A percentile compares a stretch with the other conserved stretches of the same genome.
These are phyloP conservation scores for Entosphenus tridentatus DNA, from an alignment of 2,113 vertebrate species.

Conservation along the genomic window DNA sequence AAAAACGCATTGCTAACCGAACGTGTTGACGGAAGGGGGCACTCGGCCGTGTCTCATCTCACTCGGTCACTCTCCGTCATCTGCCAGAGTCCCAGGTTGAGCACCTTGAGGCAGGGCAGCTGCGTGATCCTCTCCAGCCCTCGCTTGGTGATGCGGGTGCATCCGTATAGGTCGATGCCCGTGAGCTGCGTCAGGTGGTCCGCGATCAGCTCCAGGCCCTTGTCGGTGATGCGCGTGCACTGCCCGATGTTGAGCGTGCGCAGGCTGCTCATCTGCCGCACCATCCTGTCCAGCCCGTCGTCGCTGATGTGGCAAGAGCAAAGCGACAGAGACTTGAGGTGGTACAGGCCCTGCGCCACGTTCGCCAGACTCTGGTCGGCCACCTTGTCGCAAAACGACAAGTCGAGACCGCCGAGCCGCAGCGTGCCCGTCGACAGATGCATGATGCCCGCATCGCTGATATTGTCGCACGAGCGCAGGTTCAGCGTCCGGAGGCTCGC, in stretches of 20 bases:
- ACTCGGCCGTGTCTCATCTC: neutral
- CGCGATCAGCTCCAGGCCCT: slow-evolving; percentile 85
- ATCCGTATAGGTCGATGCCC: slow-evolving; percentile 85
- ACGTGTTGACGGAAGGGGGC: too few species aligned
- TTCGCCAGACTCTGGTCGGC: slow-evolving; percentile 93
- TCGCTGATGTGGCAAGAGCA: slow-evolving; percentile 96
- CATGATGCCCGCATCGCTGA: slow-evolving; percentile 93
- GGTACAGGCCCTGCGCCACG: slow-evolving; percentile 79
- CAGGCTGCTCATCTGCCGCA: slow-evolving; percentile 90
- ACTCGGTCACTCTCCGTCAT: slow-evolving; percentile 46
- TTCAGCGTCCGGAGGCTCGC: slow-evolving; percentile 78
- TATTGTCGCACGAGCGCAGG: slow-evolving; percentile 86
- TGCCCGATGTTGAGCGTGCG: slow-evolving; percentile 95
- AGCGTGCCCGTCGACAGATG: slow-evolving; percentile 90
- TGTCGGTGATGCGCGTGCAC: slow-evolving; percentile 92
- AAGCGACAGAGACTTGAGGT: slow-evolving; percentile 77
- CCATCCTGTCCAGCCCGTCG: slow-evolving; percentile 92
- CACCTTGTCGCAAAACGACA: slow-evolving; percentile 95
- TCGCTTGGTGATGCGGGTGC: slow-evolving; percentile 90
- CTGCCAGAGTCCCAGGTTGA: slow-evolving; percentile 91
- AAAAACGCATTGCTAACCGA: too few species aligned
- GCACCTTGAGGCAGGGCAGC: slow-evolving; percentile 98
- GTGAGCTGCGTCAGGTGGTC: slow-evolving; percentile 92
- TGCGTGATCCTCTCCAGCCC: slow-evolving; percentile 95
- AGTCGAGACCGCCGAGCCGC: slow-evolving; percentile 61